phyloP scores from a whole-genome alignment of 2,888 invertebrate genomes.

The Cheilosia variabilis region DNA sequence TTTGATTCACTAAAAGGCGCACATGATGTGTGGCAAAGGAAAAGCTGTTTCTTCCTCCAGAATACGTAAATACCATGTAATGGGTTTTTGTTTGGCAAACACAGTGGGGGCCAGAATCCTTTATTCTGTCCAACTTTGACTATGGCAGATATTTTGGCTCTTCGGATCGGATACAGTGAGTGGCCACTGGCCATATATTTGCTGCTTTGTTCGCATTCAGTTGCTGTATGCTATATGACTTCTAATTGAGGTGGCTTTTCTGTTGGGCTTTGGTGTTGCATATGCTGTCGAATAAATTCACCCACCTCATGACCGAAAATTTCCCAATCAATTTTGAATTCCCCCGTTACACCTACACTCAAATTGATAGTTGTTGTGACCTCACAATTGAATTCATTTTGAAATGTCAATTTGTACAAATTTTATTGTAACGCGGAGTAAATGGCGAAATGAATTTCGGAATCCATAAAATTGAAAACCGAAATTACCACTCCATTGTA shows the following conservation, averaged over 20 bases:
- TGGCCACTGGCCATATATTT: too few relatives aligned
- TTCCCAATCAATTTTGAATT: too few relatives aligned
- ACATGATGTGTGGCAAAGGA: background rate
- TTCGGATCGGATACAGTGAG: too few relatives aligned
- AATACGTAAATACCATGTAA: slow-evolving; percentile 26
- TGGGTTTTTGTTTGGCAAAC: slow-evolving; percentile 43
- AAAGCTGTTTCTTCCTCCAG: slow-evolving; percentile 17
- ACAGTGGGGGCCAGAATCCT: slow-evolving; percentile 1
- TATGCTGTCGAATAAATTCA: too few relatives aligned
- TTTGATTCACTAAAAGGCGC: slow-evolving; percentile 22
- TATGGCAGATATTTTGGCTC: too few relatives aligned
- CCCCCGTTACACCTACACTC: too few relatives aligned
- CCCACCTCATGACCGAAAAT: too few relatives aligned
- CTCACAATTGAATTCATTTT: slow-evolving; percentile 23
- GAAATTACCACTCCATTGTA: slow-evolving; percentile 10
- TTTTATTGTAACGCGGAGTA: slow-evolving; percentile 44
- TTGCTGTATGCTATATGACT: too few relatives aligned
- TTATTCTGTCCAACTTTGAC: slow-evolving; percentile 2
- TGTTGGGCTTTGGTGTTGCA: too few relatives aligned
- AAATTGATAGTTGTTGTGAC: too few relatives aligned
- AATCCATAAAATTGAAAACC: slow-evolving; percentile 49
- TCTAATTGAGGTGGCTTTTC: too few relatives aligned
- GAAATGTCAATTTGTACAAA: slow-evolving; percentile 34
- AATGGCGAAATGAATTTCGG: slow-evolving; percentile 28
- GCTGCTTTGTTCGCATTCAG: too few relatives aligned